Percentiles rank a stretch among this genome's conserved stretches.
These are phyloP conservation scores for Campoplex capitator DNA, from an alignment of 2,888 invertebrate species.

Conservation along the genomic window DNA sequence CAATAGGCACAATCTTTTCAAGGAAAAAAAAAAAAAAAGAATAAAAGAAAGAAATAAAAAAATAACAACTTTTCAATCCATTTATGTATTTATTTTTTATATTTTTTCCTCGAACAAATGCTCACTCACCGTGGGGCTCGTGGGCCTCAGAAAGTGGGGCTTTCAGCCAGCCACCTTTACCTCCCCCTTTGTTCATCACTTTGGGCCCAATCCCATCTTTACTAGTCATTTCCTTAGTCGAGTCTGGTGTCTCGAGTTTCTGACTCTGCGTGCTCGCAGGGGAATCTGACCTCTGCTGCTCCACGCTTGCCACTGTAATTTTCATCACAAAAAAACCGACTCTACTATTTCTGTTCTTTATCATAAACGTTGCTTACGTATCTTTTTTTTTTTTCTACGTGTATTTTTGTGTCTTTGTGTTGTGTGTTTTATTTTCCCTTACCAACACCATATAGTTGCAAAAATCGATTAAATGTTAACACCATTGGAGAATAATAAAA, in stretches of 20 bases:
- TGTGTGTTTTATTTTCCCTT: not conserved
- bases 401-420: not conserved
- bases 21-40: not conserved
- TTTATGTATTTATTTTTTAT: slow-evolving; percentile 13
- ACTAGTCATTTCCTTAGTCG: slow-evolving; percentile 84
- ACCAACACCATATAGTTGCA: too few species aligned
- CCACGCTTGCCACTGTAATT: slow-evolving; percentile 84
- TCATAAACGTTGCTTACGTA: slow-evolving; percentile 43
- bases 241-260: slow-evolving; percentile 83
- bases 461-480: too few species aligned
- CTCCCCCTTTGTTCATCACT: slow-evolving; percentile 83
- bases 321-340: slow-evolving; percentile 79
- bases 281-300: slow-evolving; percentile 84
- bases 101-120: slow-evolving; percentile 75
- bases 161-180: slow-evolving; percentile 84
- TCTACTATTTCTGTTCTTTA: slow-evolving; percentile 74
- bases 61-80: not conserved
- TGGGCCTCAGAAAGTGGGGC: slow-evolving; percentile 83
- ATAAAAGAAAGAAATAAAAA: too few species aligned
- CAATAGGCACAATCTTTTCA: slow-evolving; percentile 57
- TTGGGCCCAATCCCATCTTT: slow-evolving; percentile 84
- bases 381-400: slow-evolving; percentile 27
- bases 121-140: slow-evolving; percentile 84
- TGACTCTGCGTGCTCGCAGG: slow-evolving; percentile 83
- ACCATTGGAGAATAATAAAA: too few species aligned